Evolutionary conservation across 2,113 vertebrate genomes (phyloP).

Genomic region (Sterrhoptilus dennistouni): DNA sequence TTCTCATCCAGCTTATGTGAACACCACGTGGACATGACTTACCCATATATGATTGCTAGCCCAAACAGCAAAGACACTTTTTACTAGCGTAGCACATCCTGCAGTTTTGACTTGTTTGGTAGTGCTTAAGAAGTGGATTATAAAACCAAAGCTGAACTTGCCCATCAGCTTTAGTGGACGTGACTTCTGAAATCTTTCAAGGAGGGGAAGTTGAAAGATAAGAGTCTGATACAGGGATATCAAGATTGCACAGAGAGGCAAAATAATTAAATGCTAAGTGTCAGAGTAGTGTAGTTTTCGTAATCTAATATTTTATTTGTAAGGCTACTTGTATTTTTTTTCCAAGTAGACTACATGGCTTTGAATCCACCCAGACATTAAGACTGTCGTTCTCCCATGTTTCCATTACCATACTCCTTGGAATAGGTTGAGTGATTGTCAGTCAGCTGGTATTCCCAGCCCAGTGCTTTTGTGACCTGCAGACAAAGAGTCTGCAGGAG

Average conservation of each 20-base stretch:
- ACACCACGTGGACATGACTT: not conserved
- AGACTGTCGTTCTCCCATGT: fast-evolving
- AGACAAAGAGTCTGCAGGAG: not conserved
- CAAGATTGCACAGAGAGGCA: not conserved
- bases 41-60: not conserved
- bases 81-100: not conserved
- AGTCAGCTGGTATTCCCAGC: not conserved
- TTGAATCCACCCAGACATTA: not conserved
- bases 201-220: not conserved
- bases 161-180: not conserved
- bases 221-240: not conserved
- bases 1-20: not conserved
- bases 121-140: not conserved
- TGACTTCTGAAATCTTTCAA: not conserved
- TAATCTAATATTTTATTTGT: not conserved
- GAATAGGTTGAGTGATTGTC: not conserved
- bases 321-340: not conserved
- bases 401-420: not conserved
- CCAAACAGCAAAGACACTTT: not conserved
- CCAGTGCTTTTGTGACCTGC: not conserved
- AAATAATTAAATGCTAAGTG: not conserved
- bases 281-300: not conserved
- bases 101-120: not conserved
- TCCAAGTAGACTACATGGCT: not conserved
- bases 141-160: not conserved